Evolutionary conservation across 2,888 invertebrate genomes (phyloP).

Genomic region (Leptogaster cylindrica): DNA sequence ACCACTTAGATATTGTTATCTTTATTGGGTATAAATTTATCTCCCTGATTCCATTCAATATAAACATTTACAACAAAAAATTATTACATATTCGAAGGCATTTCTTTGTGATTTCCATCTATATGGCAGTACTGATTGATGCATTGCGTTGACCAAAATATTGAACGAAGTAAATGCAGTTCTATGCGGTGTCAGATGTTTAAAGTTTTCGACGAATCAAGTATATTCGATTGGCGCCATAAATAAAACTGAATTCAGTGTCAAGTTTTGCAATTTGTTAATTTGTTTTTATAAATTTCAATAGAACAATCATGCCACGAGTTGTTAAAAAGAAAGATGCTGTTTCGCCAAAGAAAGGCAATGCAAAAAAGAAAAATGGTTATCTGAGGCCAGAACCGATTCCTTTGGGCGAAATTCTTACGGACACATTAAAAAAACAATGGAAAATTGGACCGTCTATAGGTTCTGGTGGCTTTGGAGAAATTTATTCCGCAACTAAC

Average conservation of each 20-base stretch:
- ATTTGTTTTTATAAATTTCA: background rate
- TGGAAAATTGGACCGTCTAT: constrained; percentile 89
- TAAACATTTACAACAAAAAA: no score
- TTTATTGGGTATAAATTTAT: no score
- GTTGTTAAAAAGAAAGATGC: constrained; percentile 47
- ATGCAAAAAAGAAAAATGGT: constrained; percentile 52
- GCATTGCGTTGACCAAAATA: background rate
- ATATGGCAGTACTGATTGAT: background rate
- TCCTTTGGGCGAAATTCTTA: constrained; percentile 73
- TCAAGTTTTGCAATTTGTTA: background rate
- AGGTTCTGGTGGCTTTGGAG: constrained; percentile 92
- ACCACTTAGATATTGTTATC: no score
- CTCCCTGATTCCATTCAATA: no score
- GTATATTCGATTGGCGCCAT: background rate
- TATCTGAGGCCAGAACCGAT: constrained; percentile 59
- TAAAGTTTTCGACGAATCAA: no score
- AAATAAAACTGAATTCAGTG: background rate
- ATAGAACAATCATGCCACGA: constrained; percentile 47
- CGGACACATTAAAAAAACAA: constrained; percentile 76
- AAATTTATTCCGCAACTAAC: constrained; percentile 84
- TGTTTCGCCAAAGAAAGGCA: background rate
- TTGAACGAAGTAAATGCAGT: background rate
- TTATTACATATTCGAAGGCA: no score
- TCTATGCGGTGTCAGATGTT: no score
- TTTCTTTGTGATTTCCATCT: background rate